Conservation (phyloP, 1,140 invertebrate genomes). For the Rhizoglyphus robini region DNA sequence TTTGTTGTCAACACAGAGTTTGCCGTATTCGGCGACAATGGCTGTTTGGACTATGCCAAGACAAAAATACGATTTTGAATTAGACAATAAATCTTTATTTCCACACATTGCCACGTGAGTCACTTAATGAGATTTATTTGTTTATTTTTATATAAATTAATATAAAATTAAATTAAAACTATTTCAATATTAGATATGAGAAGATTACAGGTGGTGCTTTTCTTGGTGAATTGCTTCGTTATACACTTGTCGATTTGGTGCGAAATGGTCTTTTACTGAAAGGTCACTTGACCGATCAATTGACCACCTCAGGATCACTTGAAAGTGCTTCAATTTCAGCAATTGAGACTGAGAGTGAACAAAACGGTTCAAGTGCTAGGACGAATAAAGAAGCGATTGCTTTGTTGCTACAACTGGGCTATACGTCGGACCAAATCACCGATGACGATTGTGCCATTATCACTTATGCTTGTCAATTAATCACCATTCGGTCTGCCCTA, state of each 20-base stretch:
- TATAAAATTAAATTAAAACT: neutral
- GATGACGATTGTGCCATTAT: neutral
- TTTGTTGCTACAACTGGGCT: neutral
- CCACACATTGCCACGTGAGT: constrained; percentile 28
- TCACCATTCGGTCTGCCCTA: constrained; percentile 5
- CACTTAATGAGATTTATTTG: neutral
- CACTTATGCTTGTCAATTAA: neutral
- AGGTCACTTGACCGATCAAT: constrained; percentile 34
- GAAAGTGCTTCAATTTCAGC: constrained; percentile 41
- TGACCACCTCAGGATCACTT: constrained; percentile 40
- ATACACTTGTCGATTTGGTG: constrained; percentile 42
- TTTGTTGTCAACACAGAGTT: constrained; percentile 66
- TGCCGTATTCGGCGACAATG: constrained; percentile 71
- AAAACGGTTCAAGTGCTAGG: constrained; percentile 3
- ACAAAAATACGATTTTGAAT: constrained; percentile 51
- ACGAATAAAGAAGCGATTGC: neutral
- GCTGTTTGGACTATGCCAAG: constrained; percentile 54
- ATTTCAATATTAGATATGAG: constrained; percentile 42
- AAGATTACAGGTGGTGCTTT: constrained; percentile 81
- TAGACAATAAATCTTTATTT: constrained; percentile 40
- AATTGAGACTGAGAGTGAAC: neutral
- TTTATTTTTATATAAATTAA: no score
- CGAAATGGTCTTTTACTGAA: constrained; percentile 42
- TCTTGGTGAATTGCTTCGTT: constrained; percentile 56
- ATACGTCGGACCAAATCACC: neutral